Evolutionary conservation across 2,797 vertebrate genomes (phyloP).

Genomic region (Forpus xanthops): DNA sequence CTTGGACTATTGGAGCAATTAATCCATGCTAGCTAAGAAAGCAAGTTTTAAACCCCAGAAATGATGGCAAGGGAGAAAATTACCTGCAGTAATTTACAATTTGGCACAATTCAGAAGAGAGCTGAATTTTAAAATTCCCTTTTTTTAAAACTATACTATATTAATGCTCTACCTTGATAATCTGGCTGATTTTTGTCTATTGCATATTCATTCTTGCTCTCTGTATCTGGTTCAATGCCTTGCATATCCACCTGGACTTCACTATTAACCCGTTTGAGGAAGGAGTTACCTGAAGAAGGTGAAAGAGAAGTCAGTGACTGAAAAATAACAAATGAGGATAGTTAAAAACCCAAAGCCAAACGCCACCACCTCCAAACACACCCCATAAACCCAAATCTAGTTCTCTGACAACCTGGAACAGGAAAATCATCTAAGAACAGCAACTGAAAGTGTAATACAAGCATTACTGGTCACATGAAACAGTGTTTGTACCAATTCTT

Average conservation of each 20-base stretch:
- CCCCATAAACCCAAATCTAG: background rate
- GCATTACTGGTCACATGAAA: conserved; percentile 18
- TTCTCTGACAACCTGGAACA: conserved; percentile 47
- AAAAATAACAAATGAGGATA: background rate
- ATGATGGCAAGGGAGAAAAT: background rate
- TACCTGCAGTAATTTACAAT: background rate
- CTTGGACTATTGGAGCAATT: conserved; percentile 59
- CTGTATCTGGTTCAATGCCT: conserved; percentile 78
- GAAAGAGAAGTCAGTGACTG: conserved; percentile 20
- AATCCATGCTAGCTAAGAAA: conserved; percentile 67
- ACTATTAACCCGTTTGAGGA: conserved; percentile 77
- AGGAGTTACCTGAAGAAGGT: conserved; percentile 70
- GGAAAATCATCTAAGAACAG: conserved; percentile 48
- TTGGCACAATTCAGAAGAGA: background rate
- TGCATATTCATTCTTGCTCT: conserved; percentile 78
- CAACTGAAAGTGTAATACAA: conserved; percentile 45
- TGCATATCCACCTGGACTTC: conserved; percentile 80
- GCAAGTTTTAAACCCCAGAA: background rate
- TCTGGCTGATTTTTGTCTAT: conserved; percentile 78
- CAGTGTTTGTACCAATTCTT: background rate
- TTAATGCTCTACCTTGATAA: conserved; percentile 77
- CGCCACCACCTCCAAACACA: background rate
- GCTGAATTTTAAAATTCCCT: background rate
- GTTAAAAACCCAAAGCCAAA: background rate
- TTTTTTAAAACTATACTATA: background rate